A percentile compares a stretch with the other conserved stretches of the same genome.
phyloP scores from a whole-genome alignment of 2,113 vertebrate species.

The Natator depressus region DNA sequence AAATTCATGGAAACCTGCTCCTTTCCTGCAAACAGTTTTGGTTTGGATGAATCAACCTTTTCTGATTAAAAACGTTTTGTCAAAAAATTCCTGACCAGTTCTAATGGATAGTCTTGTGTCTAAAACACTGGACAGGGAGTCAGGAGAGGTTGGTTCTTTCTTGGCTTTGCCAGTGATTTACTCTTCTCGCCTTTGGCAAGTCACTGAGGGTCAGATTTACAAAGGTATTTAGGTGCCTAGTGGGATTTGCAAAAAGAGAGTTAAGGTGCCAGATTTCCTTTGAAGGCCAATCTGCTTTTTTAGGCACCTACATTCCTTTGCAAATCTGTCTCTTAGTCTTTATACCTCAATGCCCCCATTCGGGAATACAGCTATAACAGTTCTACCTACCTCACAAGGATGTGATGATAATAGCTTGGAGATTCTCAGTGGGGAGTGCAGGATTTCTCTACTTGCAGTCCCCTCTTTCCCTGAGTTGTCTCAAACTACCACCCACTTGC shows the following conservation, averaged over 20 bases:
- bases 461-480: not conserved
- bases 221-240: not conserved
- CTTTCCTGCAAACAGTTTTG: not conserved
- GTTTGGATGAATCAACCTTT: not conserved
- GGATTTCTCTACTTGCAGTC: not conserved
- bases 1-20: slow-evolving; percentile 6
- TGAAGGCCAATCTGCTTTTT: not conserved
- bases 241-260: not conserved
- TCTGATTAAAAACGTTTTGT: not conserved
- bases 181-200: not conserved
- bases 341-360: not conserved
- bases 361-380: not conserved
- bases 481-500: not conserved
- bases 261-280: not conserved
- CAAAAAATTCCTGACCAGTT: not conserved
- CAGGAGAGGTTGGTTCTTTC: too few relatives aligned
- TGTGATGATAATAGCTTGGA: not conserved
- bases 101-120: not conserved
- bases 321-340: not conserved
- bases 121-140: too few relatives aligned
- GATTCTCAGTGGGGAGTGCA: not conserved
- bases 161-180: not conserved
- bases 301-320: not conserved
- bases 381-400: rapidly evolving
- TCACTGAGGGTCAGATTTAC: not conserved